Conservation (phyloP, 2,113 vertebrate species). For the Rhombomys opimus region DNA sequence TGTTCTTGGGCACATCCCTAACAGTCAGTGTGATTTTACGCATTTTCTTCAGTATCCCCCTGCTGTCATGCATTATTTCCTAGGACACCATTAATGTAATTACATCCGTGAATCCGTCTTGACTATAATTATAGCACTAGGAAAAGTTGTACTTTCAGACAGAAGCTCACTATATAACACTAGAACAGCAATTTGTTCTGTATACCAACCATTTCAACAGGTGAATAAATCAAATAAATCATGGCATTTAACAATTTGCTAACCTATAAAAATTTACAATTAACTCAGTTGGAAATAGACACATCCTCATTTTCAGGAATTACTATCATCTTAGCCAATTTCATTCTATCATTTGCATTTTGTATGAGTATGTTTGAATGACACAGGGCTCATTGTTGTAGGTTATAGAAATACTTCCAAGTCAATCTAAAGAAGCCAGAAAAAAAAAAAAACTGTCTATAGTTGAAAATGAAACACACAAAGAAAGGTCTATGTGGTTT, state of each 20-base stretch:
- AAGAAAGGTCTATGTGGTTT: fast-evolving
- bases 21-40: neutral
- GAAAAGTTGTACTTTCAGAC: neutral
- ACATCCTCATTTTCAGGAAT: neutral
- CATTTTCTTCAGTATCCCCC: neutral
- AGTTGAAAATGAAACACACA: too few relatives aligned
- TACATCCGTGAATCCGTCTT: neutral
- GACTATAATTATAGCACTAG: neutral
- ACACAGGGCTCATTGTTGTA: neutral
- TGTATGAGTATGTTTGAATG: neutral
- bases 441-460: neutral
- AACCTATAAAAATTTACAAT: neutral
- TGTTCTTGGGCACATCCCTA: neutral
- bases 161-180: neutral
- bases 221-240: neutral
- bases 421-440: neutral
- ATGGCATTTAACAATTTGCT: neutral
- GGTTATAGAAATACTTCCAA: neutral
- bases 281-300: neutral
- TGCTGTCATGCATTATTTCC: neutral
- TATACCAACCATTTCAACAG: neutral
- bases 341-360: fast-evolving
- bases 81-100: neutral
- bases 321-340: neutral
- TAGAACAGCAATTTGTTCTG: neutral